Percentiles rank a stretch among this genome's conserved stretches.
phyloP scores from a whole-genome alignment of 2,888 invertebrate species.

The Nasonovia ribisnigri region DNA sequence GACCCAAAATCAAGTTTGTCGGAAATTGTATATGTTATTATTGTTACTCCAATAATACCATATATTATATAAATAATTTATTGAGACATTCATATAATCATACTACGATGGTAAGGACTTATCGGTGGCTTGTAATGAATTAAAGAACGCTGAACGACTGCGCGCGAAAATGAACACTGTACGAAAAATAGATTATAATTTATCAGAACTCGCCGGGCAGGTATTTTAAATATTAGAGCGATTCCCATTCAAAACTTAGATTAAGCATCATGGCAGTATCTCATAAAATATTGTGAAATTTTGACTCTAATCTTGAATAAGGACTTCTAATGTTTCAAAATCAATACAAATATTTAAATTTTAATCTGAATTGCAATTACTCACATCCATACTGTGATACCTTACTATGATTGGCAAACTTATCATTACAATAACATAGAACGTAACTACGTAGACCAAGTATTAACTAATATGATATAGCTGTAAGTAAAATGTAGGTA shows the following conservation, averaged over 20 bases:
- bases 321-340: too few species aligned
- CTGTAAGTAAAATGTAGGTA: background rate
- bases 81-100: background rate
- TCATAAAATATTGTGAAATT: too few species aligned
- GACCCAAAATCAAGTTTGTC: background rate
- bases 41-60: background rate
- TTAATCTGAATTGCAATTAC: background rate
- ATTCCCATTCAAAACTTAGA: too few species aligned
- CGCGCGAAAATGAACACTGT: too few species aligned
- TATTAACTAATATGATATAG: background rate
- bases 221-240: too few species aligned
- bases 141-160: background rate
- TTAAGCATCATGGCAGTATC: too few species aligned
- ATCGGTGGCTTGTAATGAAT: background rate
- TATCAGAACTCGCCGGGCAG: too few species aligned
- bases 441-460: background rate
- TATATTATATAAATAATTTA: background rate
- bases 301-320: too few species aligned
- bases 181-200: too few species aligned
- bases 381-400: background rate
- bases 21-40: background rate
- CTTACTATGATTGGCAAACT: background rate
- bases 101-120: background rate
- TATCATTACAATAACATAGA: background rate
- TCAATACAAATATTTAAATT: background rate